phyloP scores from a whole-genome alignment of 2,113 vertebrate species.

The Lophius piscatorius region DNA sequence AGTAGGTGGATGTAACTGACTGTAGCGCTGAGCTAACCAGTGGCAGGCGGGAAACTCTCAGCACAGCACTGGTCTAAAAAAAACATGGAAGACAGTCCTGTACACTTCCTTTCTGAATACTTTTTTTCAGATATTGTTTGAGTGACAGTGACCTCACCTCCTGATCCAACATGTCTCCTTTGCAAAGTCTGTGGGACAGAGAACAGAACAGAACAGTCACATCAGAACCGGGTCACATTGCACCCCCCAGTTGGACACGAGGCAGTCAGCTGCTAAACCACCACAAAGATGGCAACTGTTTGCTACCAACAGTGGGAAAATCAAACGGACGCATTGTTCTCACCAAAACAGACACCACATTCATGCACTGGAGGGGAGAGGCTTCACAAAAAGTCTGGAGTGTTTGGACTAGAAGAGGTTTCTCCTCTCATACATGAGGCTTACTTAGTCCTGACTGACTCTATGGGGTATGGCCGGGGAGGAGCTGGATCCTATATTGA shows the following conservation, averaged over 20 bases:
- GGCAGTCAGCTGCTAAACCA: slow-evolving; percentile 63
- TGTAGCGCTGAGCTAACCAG: slow-evolving; percentile 69
- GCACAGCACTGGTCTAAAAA: slow-evolving; percentile 53
- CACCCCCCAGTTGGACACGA: slow-evolving; percentile 38
- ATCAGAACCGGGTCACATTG: neutral
- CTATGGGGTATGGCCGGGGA: too few species aligned
- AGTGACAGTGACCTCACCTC: slow-evolving; percentile 42
- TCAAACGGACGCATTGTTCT: neutral
- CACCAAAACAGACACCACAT: too few species aligned
- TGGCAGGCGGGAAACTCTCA: slow-evolving; percentile 66
- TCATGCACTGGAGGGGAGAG: neutral
- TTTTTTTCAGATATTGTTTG: neutral
- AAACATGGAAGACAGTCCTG: neutral
- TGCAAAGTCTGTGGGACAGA: slow-evolving; percentile 39
- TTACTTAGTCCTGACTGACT: too few species aligned
- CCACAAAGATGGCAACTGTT: slow-evolving; percentile 54
- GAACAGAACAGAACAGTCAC: slow-evolving; percentile 2
- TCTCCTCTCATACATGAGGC: too few species aligned
- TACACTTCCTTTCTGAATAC: neutral
- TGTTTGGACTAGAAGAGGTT: too few species aligned
- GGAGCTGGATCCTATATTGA: too few species aligned
- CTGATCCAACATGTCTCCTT: slow-evolving; percentile 44
- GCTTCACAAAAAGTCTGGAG: neutral
- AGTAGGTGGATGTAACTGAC: slow-evolving; percentile 55
- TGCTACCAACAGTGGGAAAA: slow-evolving; percentile 45